Evolutionary conservation across 2,797 vertebrate genomes (phyloP).

Genomic region (Gambusia yucatana): DNA sequence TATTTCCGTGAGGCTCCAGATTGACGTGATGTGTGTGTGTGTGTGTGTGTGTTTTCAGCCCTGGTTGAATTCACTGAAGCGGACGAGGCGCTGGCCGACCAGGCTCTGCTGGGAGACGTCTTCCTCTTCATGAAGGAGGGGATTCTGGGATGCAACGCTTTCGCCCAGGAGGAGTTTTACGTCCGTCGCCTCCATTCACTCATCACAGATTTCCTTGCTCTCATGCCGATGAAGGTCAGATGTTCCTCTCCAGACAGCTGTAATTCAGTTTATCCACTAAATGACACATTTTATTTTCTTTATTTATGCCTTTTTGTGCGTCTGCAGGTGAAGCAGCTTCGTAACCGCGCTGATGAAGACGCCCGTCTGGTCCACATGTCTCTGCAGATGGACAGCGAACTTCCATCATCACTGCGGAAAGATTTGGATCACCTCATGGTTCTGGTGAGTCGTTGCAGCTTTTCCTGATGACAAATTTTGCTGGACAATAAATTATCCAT

Average conservation of each 20-base stretch:
- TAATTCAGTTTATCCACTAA: not conserved
- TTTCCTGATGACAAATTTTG: too few relatives aligned
- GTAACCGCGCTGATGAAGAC: conserved; percentile 96
- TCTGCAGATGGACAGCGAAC: conserved; percentile 94
- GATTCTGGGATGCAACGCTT: conserved; percentile 89
- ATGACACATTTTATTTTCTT: not conserved
- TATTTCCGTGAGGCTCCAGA: too few relatives aligned
- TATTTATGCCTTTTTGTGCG: not conserved
- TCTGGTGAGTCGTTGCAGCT: conserved; percentile 77
- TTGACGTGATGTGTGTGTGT: not conserved
- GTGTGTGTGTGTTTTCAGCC: conserved; percentile 68
- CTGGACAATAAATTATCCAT: too few relatives aligned
- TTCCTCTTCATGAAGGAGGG: conserved; percentile 96
- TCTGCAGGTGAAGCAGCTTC: conserved; percentile 93
- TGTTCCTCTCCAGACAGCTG: not conserved
- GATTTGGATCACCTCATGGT: conserved; percentile 96
- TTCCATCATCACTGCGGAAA: conserved; percentile 88
- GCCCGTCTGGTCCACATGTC: conserved; percentile 97
- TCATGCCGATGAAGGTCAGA: conserved; percentile 99
- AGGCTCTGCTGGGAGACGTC: conserved; percentile 90
- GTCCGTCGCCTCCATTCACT: conserved; percentile 92
- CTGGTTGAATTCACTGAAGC: conserved; percentile 96
- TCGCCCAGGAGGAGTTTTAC: conserved; percentile 94
- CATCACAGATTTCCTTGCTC: conserved; percentile 94
- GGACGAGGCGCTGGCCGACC: conserved; percentile 92